phyloP scores from a whole-genome alignment of 2,797 vertebrate genomes.

The Cephalopachus bancanus region DNA sequence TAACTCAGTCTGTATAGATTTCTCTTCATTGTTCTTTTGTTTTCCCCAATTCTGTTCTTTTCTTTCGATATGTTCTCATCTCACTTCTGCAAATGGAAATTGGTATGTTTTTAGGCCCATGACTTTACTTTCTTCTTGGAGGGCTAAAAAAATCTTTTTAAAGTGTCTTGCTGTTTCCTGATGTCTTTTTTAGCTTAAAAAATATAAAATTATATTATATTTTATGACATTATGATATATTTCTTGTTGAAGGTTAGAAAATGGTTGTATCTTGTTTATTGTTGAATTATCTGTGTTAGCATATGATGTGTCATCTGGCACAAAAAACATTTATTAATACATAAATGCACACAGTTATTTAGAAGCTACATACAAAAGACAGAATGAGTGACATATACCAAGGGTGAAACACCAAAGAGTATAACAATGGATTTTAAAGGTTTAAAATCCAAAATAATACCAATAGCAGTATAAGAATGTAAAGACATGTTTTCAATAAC shows the following conservation, averaged over 20 bases:
- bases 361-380: not conserved
- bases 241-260: not conserved
- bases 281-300: not conserved
- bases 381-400: not conserved
- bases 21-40: not conserved
- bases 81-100: not conserved
- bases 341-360: not conserved
- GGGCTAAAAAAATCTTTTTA: not conserved
- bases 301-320: not conserved
- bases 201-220: not conserved
- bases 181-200: conserved; percentile 28
- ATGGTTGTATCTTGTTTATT: not conserved
- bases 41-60: not conserved
- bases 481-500: not conserved
- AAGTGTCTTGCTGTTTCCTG: not conserved
- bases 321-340: not conserved
- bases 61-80: not conserved
- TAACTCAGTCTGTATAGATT: not conserved
- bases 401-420: not conserved
- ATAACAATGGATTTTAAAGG: not conserved
- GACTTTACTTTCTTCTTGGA: not conserved
- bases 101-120: not conserved
- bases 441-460: conserved; percentile 6
- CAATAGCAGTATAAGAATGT: not conserved
- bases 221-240: not conserved